A percentile compares a stretch with the other conserved stretches of the same genome.
phyloP scores from a whole-genome alignment of 1,140 invertebrate genomes.

The Listronotus oregonensis region DNA sequence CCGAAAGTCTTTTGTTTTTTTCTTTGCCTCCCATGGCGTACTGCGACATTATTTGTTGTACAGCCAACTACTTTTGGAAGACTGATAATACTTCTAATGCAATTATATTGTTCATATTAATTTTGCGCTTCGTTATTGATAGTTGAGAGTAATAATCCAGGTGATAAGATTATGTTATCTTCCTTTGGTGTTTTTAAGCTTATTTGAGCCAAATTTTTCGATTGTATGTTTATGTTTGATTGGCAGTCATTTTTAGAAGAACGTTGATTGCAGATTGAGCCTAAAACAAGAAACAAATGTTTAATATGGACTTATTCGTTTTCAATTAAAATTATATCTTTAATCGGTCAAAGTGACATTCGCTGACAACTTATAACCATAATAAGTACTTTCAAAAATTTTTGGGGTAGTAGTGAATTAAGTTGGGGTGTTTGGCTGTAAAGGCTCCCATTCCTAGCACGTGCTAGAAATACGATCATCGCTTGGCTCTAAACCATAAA shows the following conservation, averaged over 20 bases:
- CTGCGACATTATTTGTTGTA: background rate
- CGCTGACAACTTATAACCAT: too few species aligned
- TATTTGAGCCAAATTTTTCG: slow-evolving; percentile 2
- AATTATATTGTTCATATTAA: slow-evolving; percentile 2
- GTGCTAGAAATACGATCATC: too few species aligned
- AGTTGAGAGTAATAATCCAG: background rate
- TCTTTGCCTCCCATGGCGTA: background rate
- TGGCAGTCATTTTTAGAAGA: slow-evolving; percentile 6
- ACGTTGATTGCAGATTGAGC: background rate
- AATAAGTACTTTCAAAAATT: too few species aligned
- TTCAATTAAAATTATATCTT: too few species aligned
- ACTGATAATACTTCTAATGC: background rate
- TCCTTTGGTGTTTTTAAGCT: background rate
- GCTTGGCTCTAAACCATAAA: too few species aligned
- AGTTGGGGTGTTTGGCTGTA: too few species aligned
- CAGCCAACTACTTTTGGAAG: slow-evolving; percentile 3
- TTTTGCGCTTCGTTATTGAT: background rate
- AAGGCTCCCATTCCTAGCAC: too few species aligned
- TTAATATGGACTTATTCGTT: background rate
- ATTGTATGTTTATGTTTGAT: background rate
- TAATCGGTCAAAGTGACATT: too few species aligned
- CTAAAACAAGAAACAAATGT: background rate
- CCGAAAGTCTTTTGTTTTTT: background rate
- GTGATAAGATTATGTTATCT: slow-evolving; percentile 8
- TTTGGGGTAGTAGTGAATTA: too few species aligned